A percentile compares a stretch with the other conserved stretches of the same genome.
These are phyloP conservation scores for Xenopus borealis DNA, from an alignment of 2,113 vertebrate species.

Conservation along the genomic window DNA sequence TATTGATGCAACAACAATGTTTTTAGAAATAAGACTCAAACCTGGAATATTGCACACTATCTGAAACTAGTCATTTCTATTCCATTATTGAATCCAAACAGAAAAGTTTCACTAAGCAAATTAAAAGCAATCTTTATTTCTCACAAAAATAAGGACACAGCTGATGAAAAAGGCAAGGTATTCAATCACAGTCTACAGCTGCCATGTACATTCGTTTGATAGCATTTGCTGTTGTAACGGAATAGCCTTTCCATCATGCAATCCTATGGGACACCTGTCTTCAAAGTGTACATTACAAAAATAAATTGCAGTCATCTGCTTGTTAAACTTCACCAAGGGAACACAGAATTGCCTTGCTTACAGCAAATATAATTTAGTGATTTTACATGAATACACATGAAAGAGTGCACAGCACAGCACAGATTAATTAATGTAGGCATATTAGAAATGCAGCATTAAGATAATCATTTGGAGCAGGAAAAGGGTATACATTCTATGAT, in stretches of 20 bases:
- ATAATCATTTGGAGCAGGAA: no score
- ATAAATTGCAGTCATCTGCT: conserved; percentile 2
- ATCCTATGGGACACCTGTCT: neutral
- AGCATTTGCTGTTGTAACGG: conserved; percentile 5
- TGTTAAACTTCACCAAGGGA: neutral
- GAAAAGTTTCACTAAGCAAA: neutral
- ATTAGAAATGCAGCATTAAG: no score
- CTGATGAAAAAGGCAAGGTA: conserved; percentile 11
- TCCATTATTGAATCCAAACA: neutral
- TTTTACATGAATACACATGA: no score
- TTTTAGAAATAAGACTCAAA: no score
- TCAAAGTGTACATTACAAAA: conserved; percentile 1
- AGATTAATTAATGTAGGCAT: no score
- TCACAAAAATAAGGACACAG: conserved; percentile 3
- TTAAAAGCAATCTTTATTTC: neutral
- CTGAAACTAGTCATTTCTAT: conserved; percentile 12
- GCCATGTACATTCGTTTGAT: conserved; percentile 16
- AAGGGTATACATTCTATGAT: no score
- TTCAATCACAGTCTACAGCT: conserved; percentile 30
- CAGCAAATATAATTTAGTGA: neutral
- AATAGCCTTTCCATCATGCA: neutral
- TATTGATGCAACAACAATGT: no score
- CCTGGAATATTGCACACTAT: neutral
- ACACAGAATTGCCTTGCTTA: neutral
- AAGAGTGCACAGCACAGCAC: no score